Percentiles rank a stretch among this genome's conserved stretches.
phyloP scores from a whole-genome alignment of 2,113 vertebrate species.

The Sakesphorus luctuosus region DNA sequence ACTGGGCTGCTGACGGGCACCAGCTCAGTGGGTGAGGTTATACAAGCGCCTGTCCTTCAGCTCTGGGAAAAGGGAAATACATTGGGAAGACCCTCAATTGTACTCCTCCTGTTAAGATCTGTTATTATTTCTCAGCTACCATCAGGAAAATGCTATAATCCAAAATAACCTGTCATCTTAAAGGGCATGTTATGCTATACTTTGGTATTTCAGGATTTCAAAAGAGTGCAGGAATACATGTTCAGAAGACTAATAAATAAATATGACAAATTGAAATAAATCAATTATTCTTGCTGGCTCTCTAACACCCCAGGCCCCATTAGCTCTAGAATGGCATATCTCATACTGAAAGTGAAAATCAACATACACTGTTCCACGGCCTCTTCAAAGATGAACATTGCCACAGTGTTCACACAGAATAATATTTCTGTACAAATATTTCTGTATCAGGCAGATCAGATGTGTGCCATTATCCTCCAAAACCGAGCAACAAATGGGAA shows the following conservation, averaged over 20 bases:
- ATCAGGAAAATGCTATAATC: conserved; percentile 6
- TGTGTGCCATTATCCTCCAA: background rate
- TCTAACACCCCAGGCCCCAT: background rate
- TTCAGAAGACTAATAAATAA: background rate
- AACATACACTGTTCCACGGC: background rate
- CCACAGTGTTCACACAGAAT: background rate
- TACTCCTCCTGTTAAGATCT: background rate
- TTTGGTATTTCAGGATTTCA: background rate
- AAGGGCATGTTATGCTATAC: background rate
- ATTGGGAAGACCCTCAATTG: conserved; percentile 8
- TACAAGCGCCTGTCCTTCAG: background rate
- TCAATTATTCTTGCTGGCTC: background rate
- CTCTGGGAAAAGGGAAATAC: background rate
- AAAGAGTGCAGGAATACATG: background rate
- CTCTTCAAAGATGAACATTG: background rate
- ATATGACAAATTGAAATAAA: background rate
- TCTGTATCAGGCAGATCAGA: background rate
- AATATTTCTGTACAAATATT: background rate
- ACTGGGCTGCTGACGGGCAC: background rate
- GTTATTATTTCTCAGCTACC: conserved; percentile 22
- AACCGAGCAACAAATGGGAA: background rate
- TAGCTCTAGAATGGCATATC: background rate
- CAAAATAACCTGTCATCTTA: background rate
- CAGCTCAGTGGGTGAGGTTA: background rate
- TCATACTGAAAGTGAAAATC: background rate